These are phyloP conservation scores for Phragmatobia fuliginosa DNA, from an alignment of 2,888 invertebrate species.

Conservation along the genomic window DNA sequence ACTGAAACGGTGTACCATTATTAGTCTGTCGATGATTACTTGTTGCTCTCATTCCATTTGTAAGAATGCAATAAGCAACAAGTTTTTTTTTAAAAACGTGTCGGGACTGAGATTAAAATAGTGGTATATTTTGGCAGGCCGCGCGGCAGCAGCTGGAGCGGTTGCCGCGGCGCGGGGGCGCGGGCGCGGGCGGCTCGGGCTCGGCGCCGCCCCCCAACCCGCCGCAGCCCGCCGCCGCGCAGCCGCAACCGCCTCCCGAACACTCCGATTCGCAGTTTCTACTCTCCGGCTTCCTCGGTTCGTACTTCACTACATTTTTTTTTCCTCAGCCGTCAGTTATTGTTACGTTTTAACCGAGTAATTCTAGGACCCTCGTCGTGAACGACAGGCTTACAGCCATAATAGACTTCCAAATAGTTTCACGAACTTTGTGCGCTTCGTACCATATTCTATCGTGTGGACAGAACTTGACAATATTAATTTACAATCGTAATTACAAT, in stretches of 20 bases:
- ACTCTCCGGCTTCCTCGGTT: constrained; percentile 75
- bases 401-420: too few relatives aligned
- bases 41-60: too few relatives aligned
- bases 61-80: not conserved
- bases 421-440: too few relatives aligned
- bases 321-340: not conserved
- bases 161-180: constrained; percentile 92
- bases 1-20: too few relatives aligned
- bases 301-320: not conserved
- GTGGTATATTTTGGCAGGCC: constrained; percentile 82
- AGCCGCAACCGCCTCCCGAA: constrained; percentile 74
- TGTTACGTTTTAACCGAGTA: not conserved
- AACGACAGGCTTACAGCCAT: too few relatives aligned
- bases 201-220: constrained; percentile 79
- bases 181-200: constrained; percentile 83
- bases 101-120: not conserved
- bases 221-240: constrained; percentile 64
- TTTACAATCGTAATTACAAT: too few relatives aligned
- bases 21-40: too few relatives aligned
- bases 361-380: too few relatives aligned
- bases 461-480: too few relatives aligned
- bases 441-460: too few relatives aligned
- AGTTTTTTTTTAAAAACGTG: too few relatives aligned
- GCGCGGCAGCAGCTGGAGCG: constrained; percentile 96
- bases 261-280: constrained; percentile 72